Percentiles rank a stretch among this genome's conserved stretches.
Conservation (phyloP, 2,113 vertebrate species). For the Synchiropus splendidus region DNA sequence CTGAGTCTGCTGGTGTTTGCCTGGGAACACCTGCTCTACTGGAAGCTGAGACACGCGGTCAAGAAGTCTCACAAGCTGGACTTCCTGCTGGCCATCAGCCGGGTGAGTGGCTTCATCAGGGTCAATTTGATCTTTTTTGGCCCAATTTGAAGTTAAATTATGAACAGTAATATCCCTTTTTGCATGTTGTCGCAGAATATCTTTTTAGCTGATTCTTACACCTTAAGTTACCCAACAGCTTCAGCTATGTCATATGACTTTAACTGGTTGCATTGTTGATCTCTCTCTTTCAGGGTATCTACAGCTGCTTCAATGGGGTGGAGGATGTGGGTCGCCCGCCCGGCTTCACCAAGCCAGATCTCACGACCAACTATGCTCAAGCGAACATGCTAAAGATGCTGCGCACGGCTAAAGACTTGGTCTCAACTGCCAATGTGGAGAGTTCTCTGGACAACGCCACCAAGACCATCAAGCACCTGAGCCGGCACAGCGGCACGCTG, state of each 20-base stretch:
- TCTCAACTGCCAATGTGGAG: slow-evolving; percentile 81
- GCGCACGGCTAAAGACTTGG: slow-evolving; percentile 88
- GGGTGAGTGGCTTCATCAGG: slow-evolving; percentile 60
- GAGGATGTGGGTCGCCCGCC: slow-evolving; percentile 74
- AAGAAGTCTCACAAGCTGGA: slow-evolving; percentile 79
- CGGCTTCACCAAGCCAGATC: slow-evolving; percentile 71
- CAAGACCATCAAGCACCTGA: slow-evolving; percentile 85
- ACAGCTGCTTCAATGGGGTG: slow-evolving; percentile 92
- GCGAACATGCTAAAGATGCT: slow-evolving; percentile 94
- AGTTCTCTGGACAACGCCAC: slow-evolving; percentile 87
- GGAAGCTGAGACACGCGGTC: slow-evolving; percentile 85
- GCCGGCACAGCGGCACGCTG: slow-evolving; percentile 66
- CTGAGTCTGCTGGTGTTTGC: slow-evolving; percentile 93
- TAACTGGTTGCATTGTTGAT: neutral
- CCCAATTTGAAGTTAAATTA: no score
- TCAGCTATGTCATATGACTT: no score
- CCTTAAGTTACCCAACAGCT: no score
- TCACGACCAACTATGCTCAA: slow-evolving; percentile 84
- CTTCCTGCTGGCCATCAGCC: slow-evolving; percentile 89
- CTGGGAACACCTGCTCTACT: slow-evolving; percentile 95
- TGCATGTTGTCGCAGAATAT: no score
- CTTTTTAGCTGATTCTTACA: no score
- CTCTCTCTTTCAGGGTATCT: slow-evolving; percentile 78
- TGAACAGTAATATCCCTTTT: no score
- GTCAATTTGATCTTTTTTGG: neutral